Conservation (phyloP, 2,797 vertebrate genomes). For the Acridotheres tristis region DNA sequence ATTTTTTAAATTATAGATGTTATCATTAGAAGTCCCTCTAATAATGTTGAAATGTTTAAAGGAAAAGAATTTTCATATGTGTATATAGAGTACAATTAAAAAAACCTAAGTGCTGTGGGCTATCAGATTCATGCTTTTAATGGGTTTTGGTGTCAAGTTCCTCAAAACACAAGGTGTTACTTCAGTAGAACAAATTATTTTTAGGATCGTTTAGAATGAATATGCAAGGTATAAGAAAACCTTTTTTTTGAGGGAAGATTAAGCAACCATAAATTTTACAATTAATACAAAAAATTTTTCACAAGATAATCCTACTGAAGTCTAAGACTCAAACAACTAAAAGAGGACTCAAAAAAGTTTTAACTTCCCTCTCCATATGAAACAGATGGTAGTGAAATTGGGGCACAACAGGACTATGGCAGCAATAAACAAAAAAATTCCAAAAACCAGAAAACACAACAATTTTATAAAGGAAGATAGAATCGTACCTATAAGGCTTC, state of each 20-base stretch:
- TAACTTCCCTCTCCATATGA: not conserved
- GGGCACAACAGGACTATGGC: not conserved
- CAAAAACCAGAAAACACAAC: not conserved
- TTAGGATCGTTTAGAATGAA: not conserved
- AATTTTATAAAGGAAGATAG: not conserved
- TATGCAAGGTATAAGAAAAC: not conserved
- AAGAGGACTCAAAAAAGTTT: not conserved
- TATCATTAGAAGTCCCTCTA: not conserved
- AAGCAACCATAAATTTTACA: not conserved
- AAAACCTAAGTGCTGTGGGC: not conserved
- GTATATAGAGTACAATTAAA: not conserved
- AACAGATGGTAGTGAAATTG: not conserved
- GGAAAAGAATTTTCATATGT: not conserved
- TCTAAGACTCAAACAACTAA: not conserved
- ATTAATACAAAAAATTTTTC: not conserved
- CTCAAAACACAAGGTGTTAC: not conserved
- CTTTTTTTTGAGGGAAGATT: not conserved
- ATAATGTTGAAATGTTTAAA: not conserved
- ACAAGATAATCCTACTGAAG: not conserved
- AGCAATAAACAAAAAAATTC: not conserved
- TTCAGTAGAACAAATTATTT: not conserved
- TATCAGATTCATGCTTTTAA: not conserved
- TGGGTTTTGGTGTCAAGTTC: not conserved
- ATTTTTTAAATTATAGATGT: accelerated
- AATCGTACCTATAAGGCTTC: not conserved